Base-by-base conservation (phyloP, 2,888 invertebrate genomes). In the Drosophila lutescens region DNA sequence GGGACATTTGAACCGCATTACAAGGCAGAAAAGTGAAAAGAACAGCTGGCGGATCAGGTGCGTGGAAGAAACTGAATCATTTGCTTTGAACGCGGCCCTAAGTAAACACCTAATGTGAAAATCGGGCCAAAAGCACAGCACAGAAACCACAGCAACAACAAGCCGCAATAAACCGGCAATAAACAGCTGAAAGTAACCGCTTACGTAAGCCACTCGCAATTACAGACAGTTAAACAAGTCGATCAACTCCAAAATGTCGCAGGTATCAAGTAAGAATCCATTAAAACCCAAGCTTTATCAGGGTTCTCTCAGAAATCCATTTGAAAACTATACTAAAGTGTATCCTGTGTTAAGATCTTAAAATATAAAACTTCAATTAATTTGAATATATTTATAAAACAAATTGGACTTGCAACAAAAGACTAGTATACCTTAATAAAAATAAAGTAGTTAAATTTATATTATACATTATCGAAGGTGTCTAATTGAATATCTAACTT, bases 1-100 rank as follows among this genome's bases (percentile, higher is more conserved):
- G 38, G 36, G 65, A 63, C 78, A 74, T 46, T 79, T 84, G 79
- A 83, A 83, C 74, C 58, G 74, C 76, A 84, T 69, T 73, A 55
- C 17, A 67, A 10, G 32, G 55, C 63, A 41, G 41, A 61, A 50
- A 55, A 26, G 23, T 36, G 20, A 65, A 61, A 17, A 38, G 40
- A 57, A 30, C 79, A 67, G 68, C 78, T 67, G 61, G 63, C 49
- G 49, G 17, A 49, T 62, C 57, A 38, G 47, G 73, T 73, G 79
- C 58, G 53, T 79, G 74, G 6, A 10, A 30, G 30, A 20, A 54
- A 38, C 32, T 15, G 20, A 43, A 43, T 55, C 41, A 49, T 34
- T 62, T 73, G 40, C 36, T 40, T n/a, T 36, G 41, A 55, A 59
- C 26, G n/a, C 61, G 30, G 15, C 69, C 69, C 69, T 69, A 61